A percentile compares a stretch with the other conserved stretches of the same genome.
phyloP scores from a whole-genome alignment of 2,797 vertebrate genomes.

The Oreochromis grahami region DNA sequence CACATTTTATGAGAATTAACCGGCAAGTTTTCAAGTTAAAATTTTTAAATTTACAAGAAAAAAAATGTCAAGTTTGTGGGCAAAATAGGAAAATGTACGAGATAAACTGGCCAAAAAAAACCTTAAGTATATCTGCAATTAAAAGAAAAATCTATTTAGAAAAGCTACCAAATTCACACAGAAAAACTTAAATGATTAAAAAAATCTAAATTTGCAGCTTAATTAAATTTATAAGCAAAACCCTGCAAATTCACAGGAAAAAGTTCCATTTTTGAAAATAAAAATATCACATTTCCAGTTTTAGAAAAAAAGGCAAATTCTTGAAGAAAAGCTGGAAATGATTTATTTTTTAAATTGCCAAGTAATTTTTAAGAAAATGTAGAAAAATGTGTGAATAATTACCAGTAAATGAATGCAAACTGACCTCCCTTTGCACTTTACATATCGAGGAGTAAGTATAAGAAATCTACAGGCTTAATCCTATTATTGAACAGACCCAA shows the following conservation, averaged over 20 bases:
- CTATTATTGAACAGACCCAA: not conserved
- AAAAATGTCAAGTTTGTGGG: not conserved
- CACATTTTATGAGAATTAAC: not conserved
- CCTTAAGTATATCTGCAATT: not conserved
- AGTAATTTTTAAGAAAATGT: not conserved
- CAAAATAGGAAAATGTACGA: not conserved
- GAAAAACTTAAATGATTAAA: not conserved
- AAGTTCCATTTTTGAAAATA: not conserved
- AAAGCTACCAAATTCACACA: not conserved
- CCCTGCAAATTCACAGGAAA: not conserved
- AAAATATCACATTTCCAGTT: not conserved
- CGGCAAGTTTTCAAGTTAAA: not conserved
- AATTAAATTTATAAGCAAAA: not conserved
- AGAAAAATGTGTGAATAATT: not conserved
- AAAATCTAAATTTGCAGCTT: not conserved
- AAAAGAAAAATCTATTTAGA: not conserved
- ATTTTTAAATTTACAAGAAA: not conserved
- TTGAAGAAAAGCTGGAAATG: not conserved
- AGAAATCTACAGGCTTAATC: not conserved
- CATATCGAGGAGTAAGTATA: not conserved
- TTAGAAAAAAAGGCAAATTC: not conserved
- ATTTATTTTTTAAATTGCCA: not conserved
- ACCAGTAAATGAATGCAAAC: not conserved
- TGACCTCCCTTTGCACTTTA: not conserved
- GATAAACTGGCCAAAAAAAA: accelerated